phyloP scores from a whole-genome alignment of 2,888 invertebrate genomes.

The Ophion slaviceki region DNA sequence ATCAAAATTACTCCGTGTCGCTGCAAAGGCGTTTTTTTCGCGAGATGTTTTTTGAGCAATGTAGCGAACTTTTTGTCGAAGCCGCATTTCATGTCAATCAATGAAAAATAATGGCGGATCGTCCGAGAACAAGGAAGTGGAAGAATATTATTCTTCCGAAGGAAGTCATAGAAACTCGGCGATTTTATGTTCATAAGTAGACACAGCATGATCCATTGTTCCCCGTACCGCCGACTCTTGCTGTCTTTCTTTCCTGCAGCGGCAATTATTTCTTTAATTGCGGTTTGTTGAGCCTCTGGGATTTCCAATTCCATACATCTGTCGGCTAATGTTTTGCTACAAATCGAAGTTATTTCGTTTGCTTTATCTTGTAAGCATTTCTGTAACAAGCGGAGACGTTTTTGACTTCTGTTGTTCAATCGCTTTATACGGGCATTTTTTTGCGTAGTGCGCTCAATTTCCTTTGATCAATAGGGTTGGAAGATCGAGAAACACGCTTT shows the following conservation, averaged over 20 bases:
- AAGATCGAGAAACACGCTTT: conserved; percentile 2
- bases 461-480: conserved; percentile 14
- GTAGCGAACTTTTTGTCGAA: conserved; percentile 32
- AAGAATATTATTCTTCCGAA: conserved; percentile 27
- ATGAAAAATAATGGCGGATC: conserved; percentile 26
- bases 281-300: conserved; percentile 1
- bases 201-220: conserved; percentile 43
- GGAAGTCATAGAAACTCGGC: conserved; percentile 16
- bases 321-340: not conserved
- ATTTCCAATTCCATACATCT: not conserved
- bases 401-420: conserved; percentile 31
- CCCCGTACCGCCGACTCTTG: conserved; percentile 25
- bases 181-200: conserved; percentile 35
- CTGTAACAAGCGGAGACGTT: conserved; percentile 24
- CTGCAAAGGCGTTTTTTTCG: no score
- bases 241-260: conserved; percentile 15
- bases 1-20: no score
- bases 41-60: no score
- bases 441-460: conserved; percentile 13
- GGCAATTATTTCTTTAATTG: conserved; percentile 14
- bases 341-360: not conserved
- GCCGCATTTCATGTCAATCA: conserved; percentile 34
- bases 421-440: conserved; percentile 23
- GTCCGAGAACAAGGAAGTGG: conserved; percentile 31
- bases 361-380: conserved; percentile 13